phyloP scores from a whole-genome alignment of 2,113 vertebrate species.

The Platichthys flesus region DNA sequence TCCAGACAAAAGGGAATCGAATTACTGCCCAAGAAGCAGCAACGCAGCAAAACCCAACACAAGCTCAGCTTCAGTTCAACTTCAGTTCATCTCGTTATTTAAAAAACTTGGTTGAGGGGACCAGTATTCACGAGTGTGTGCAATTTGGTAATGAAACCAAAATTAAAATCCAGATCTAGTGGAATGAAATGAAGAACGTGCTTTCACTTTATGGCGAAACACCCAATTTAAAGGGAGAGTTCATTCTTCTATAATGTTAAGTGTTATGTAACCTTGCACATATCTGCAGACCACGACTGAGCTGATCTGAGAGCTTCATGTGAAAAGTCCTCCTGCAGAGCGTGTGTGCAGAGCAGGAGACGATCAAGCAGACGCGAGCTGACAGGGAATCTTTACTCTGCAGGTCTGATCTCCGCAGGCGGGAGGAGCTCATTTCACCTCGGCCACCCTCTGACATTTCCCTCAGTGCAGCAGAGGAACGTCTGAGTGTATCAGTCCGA shows the following conservation, averaged over 20 bases:
- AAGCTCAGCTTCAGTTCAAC: not conserved
- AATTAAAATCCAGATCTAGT: too few species aligned
- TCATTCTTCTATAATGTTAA: too few species aligned
- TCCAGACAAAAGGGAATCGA: slow-evolving; percentile 13
- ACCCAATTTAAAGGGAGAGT: too few species aligned
- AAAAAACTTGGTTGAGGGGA: too few species aligned
- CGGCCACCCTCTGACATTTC: slow-evolving; percentile 60
- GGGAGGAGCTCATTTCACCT: slow-evolving; percentile 33
- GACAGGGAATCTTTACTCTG: slow-evolving; percentile 65
- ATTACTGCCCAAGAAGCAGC: slow-evolving; percentile 29
- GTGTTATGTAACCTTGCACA: not conserved
- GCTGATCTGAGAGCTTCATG: too few species aligned
- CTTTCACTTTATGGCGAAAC: too few species aligned
- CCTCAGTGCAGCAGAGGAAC: slow-evolving; percentile 3
- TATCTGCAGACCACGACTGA: not conserved
- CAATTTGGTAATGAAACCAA: too few species aligned
- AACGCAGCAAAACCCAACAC: not conserved
- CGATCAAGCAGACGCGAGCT: slow-evolving; percentile 35
- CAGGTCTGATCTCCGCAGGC: slow-evolving; percentile 36
- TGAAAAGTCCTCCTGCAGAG: slow-evolving; percentile 8
- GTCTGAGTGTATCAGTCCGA: slow-evolving; percentile 42
- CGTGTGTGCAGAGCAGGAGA: slow-evolving; percentile 3
- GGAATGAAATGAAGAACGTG: too few species aligned
- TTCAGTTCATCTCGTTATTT: not conserved
- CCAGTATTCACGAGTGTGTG: too few species aligned